phyloP scores from a whole-genome alignment of 2,888 invertebrate species.

The Drosophila planitibia region DNA sequence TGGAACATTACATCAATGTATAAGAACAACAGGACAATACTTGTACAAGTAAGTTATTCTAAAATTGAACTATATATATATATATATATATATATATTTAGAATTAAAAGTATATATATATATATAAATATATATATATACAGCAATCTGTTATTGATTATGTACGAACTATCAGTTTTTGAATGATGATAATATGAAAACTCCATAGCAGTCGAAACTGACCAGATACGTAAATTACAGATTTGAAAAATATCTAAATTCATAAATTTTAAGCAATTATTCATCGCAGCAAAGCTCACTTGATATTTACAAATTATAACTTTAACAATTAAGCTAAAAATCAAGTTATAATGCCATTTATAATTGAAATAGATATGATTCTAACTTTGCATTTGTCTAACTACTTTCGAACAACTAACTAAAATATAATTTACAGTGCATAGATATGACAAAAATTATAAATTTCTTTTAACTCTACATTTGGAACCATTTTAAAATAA shows the following conservation, averaged over 20 bases:
- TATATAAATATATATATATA: neutral
- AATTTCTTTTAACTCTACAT: neutral
- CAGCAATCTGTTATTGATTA: neutral
- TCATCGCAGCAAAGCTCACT: neutral
- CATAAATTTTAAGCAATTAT: neutral
- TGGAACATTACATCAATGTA: neutral
- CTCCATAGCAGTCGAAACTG: neutral
- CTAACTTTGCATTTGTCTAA: neutral
- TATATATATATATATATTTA: too few relatives aligned
- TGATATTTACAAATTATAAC: neutral
- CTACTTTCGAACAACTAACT: neutral
- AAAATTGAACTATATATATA: accelerated
- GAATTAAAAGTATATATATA: too few relatives aligned
- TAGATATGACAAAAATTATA: neutral
- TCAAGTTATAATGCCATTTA: neutral
- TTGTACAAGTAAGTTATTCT: neutral
- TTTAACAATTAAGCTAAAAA: neutral
- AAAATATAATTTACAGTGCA: neutral
- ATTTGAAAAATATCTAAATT: neutral
- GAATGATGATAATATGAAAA: neutral
- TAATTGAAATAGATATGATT: neutral
- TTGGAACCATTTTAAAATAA: neutral
- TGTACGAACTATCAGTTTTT: neutral
- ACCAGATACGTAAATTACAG: accelerated
- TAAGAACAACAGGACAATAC: neutral